Evolutionary conservation across 2,797 vertebrate species (phyloP).

Genomic region (Squalus acanthias): DNA sequence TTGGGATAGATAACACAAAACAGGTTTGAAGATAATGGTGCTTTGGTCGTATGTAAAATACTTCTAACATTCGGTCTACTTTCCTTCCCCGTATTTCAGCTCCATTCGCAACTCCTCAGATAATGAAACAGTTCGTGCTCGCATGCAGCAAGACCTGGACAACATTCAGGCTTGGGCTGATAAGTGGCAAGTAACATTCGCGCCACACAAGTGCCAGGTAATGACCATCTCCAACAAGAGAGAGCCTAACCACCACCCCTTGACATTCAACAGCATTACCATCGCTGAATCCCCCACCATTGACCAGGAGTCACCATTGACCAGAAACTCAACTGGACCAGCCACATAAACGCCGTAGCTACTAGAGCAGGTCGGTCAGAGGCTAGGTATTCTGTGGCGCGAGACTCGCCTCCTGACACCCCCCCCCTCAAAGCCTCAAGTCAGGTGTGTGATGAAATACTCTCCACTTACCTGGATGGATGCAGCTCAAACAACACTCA

Average conservation of each 20-base stretch:
- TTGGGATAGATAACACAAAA: constrained; percentile 95
- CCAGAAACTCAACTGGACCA: not conserved
- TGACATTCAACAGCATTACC: not conserved
- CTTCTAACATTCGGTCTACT: not conserved
- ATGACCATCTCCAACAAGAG: not conserved
- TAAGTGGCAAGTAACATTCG: not conserved
- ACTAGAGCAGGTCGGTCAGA: not conserved
- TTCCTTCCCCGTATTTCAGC: not conserved
- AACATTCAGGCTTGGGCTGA: not conserved
- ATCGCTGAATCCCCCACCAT: not conserved
- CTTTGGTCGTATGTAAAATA: constrained; percentile 44
- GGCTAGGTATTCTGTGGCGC: not conserved
- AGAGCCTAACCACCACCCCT: not conserved
- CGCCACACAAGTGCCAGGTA: not conserved
- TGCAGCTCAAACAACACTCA: too few species aligned
- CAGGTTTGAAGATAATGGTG: constrained; percentile 77
- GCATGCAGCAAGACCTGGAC: not conserved
- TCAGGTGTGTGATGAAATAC: not conserved
- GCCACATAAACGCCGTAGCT: not conserved
- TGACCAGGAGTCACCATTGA: not conserved
- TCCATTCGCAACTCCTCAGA: not conserved
- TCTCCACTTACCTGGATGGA: not conserved
- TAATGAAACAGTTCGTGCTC: not conserved
- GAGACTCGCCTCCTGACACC: not conserved
- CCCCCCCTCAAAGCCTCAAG: not conserved